These are phyloP conservation scores for Gallinago media DNA, from an alignment of 2,113 vertebrate genomes.

Conservation along the genomic window DNA sequence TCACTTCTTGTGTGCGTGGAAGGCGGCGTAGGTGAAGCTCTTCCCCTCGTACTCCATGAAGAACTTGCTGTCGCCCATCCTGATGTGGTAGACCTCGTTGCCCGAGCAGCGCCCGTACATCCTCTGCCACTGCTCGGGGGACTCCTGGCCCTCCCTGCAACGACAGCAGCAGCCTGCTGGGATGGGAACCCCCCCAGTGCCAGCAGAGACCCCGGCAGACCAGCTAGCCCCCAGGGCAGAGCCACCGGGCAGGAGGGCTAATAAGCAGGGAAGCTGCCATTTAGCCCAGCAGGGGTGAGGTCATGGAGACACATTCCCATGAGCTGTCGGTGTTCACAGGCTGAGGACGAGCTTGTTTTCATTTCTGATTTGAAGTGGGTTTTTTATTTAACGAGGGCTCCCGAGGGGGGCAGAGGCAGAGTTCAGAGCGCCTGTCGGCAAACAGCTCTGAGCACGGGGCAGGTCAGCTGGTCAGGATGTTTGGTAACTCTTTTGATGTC, in stretches of 20 bases:
- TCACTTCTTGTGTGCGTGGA: constrained; percentile 97
- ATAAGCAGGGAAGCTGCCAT: accelerated
- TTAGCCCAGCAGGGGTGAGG: accelerated
- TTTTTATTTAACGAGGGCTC: background rate
- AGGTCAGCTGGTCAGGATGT: background rate
- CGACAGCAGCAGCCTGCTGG: accelerated
- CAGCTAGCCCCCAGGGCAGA: background rate
- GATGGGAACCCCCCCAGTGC: accelerated
- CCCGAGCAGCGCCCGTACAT: constrained; percentile 95
- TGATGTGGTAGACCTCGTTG: constrained; percentile 96
- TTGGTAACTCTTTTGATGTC: background rate
- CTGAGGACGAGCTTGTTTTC: background rate
- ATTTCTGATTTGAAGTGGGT: background rate
- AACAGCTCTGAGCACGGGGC: background rate
- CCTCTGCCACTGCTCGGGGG: constrained; percentile 95
- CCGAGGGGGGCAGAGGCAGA: background rate
- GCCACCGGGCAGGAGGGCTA: accelerated
- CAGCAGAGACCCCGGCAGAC: too few relatives aligned
- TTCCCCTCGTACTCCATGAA: constrained; percentile 96
- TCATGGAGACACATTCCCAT: accelerated
- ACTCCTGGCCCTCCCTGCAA: constrained; percentile 93
- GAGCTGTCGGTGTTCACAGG: accelerated
- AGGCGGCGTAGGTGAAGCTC: constrained; percentile 96
- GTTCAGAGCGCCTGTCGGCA: background rate
- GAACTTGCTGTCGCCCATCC: constrained; percentile 96